Evolutionary conservation across 2,113 vertebrate species (phyloP).

Genomic region (Entomyzon cyanotis): DNA sequence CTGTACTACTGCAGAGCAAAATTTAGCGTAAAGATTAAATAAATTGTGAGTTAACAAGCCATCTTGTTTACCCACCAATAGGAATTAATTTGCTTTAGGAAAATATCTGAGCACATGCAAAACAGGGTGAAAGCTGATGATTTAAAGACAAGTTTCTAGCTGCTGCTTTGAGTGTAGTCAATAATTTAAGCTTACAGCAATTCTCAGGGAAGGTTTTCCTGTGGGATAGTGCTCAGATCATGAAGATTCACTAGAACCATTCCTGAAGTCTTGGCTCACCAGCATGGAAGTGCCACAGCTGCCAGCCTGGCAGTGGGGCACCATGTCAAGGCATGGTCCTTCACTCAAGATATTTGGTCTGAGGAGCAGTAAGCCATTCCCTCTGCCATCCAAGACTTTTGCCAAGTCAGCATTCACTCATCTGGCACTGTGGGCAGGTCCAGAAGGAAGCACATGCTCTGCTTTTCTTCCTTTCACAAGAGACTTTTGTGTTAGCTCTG

Average conservation of each 20-base stretch:
- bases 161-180: background rate
- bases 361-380: background rate
- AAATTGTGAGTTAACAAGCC: background rate
- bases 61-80: background rate
- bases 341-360: background rate
- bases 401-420: background rate
- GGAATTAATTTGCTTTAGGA: background rate
- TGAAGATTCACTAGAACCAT: background rate
- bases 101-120: background rate
- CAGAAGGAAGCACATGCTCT: background rate
- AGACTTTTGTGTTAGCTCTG: slow-evolving; percentile 7
- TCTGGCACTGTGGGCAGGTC: background rate
- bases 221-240: accelerated
- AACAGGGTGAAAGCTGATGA: background rate
- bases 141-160: background rate
- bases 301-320: background rate
- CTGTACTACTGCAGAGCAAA: background rate
- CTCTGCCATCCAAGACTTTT: background rate
- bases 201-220: background rate
- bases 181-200: background rate
- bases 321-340: background rate
- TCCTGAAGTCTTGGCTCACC: background rate
- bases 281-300: background rate
- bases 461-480: background rate
- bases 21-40: background rate